Evolutionary conservation across 2,113 vertebrate species (phyloP), one percentile per base, ranked within the genome.

Genomic region (Rousettus leschenaultii): DNA sequence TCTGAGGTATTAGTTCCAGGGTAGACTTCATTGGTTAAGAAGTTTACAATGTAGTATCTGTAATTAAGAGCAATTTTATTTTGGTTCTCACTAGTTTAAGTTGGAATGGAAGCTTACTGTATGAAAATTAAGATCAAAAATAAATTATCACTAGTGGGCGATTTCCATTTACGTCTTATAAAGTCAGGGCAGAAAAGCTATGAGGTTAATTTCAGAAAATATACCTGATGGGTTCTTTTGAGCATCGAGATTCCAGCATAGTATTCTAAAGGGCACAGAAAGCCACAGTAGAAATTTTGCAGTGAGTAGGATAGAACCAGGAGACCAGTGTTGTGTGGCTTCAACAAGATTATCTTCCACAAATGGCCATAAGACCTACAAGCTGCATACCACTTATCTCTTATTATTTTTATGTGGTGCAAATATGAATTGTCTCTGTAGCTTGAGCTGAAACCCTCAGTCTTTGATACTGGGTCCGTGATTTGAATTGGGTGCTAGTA

Each of bases 11-110:
- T 89, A 68, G 84, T 89, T n/a, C 40, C 84, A 84, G 68, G 4
- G n/a, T 74, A 85, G 55, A 68, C 66, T 83, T 91, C 66, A 55
- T 33, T 86, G 73, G 53, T 82, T 84, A 55, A 85, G 33, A 26
- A 45, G 21, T 24, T 95, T 26, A 80, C 33, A 80, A 45, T 63
- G 10, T 83, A 78, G 38, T 63, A 30, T 79, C 48, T 80, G 93
- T 79, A 79, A 80, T 86, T 90, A 90, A 87, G 77, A 95, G 22
- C 40, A 96, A 19, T 94, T 93, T 89, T 79, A 30, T 94, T 95
- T 74, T 28, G 30, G n/a, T 82, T 89, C 83, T 95, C n/a, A 86
- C n/a, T 75, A 40, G 30, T 89, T 94, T 92, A 90, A 61, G 38
- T 92, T 79, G 73, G 24, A 92, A 28, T 89, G 11, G 70, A 94